A percentile compares a stretch with the other conserved stretches of the same genome.
Conservation (phyloP, 1,140 invertebrate genomes). For the Zaprionus ghesquierei region DNA sequence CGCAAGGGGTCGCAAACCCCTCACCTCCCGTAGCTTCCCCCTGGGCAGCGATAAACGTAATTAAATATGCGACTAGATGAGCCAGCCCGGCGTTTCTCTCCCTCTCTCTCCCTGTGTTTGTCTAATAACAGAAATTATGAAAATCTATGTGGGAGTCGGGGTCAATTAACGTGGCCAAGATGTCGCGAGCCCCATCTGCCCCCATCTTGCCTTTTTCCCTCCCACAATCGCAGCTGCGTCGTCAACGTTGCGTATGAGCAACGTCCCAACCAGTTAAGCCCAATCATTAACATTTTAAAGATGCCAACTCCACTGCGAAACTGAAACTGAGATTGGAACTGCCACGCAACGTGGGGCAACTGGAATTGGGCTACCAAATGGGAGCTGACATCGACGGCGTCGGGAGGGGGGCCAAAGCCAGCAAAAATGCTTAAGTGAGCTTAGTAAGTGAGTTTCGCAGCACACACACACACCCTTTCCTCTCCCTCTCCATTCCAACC, state of each 20-base stretch:
- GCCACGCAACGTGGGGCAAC: slow-evolving; percentile 2
- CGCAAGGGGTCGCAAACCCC: not conserved
- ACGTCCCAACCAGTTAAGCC: slow-evolving; percentile 22
- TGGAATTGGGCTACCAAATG: slow-evolving; percentile 28
- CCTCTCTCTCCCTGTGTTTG: slow-evolving; percentile 21
- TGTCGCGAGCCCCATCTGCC: not conserved
- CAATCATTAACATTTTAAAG: slow-evolving; percentile 43
- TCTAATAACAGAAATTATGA: slow-evolving; percentile 72
- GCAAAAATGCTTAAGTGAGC: slow-evolving; percentile 75
- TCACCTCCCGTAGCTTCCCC: not conserved
- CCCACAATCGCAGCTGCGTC: not conserved
- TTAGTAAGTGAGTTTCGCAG: slow-evolving; percentile 54
- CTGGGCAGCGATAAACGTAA: slow-evolving; percentile 54
- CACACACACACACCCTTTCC: slow-evolving; percentile 14
- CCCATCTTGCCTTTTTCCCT: not conserved
- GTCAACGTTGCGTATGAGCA: slow-evolving; percentile 52
- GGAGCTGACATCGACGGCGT: slow-evolving; percentile 41
- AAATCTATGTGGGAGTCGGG: slow-evolving; percentile 63
- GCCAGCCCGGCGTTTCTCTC: slow-evolving; percentile 4
- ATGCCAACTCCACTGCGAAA: slow-evolving; percentile 2
- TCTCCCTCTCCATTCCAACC: not conserved
- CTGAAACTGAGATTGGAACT: slow-evolving; percentile 1
- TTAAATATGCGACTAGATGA: slow-evolving; percentile 72
- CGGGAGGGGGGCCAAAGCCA: not conserved
- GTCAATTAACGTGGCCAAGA: slow-evolving; percentile 59